These are phyloP conservation scores for Martes martes DNA, from an alignment of 2,113 vertebrate species.

Conservation along the genomic window DNA sequence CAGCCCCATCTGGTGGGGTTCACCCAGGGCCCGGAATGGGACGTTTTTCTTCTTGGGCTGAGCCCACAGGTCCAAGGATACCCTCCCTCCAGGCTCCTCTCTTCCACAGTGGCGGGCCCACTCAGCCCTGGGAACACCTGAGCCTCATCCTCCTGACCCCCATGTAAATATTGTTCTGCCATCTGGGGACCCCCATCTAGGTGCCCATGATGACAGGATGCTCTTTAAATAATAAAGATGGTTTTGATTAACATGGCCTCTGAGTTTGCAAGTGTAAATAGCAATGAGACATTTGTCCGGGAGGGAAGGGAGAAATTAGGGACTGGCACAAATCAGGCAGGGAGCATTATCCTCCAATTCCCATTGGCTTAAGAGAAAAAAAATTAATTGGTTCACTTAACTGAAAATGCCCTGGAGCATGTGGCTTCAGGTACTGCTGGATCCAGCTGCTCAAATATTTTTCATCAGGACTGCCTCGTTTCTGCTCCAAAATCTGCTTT, in stretches of 20 bases:
- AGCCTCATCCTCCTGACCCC: background rate
- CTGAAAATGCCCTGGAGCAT: background rate
- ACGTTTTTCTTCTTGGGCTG: slow-evolving; percentile 14
- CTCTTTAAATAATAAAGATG: slow-evolving; percentile 75
- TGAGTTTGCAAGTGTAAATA: background rate
- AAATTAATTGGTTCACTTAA: background rate
- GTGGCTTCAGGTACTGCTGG: background rate
- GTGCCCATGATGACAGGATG: background rate
- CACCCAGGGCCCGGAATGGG: background rate
- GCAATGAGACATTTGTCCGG: background rate
- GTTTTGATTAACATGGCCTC: slow-evolving; percentile 72
- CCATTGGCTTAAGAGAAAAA: background rate
- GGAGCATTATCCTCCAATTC: background rate
- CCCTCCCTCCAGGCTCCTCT: slow-evolving; percentile 12
- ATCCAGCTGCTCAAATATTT: background rate
- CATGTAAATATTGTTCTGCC: slow-evolving; percentile 69
- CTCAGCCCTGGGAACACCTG: slow-evolving; percentile 13
- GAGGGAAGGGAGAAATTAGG: background rate
- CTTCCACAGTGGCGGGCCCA: slow-evolving; percentile 62
- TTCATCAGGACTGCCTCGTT: background rate
- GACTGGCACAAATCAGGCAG: background rate
- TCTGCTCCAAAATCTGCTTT: background rate
- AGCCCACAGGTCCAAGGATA: slow-evolving; percentile 37
- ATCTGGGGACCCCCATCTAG: background rate
- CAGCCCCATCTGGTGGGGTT: background rate